Conservation (phyloP, 2,888 invertebrate genomes). For the Dryobota labecula region DNA sequence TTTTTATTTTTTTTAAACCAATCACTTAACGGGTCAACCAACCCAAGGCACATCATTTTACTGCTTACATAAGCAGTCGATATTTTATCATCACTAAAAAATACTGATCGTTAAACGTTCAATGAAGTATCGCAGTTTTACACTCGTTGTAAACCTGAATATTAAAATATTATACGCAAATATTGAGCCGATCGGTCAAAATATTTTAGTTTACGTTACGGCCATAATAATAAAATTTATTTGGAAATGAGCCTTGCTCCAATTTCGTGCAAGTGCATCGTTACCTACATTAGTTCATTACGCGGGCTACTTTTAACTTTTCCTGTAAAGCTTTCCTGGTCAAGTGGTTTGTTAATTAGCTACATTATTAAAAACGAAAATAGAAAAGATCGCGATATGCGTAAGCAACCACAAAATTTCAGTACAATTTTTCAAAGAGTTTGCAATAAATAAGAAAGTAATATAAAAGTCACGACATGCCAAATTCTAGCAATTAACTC, state of each 20-base stretch:
- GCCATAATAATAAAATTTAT: conserved; percentile 76
- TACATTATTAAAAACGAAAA: conserved; percentile 32
- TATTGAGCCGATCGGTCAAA: conserved; percentile 70
- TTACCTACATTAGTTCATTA: conserved; percentile 56
- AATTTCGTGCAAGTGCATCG: conserved; percentile 67
- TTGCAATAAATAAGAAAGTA: conserved; percentile 37
- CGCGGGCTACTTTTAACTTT: conserved; percentile 34
- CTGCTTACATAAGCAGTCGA: conserved; percentile 59
- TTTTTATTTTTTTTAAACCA: conserved; percentile 48
- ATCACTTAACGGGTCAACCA: conserved; percentile 60
- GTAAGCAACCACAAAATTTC: conserved; percentile 10
- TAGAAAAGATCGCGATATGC: background rate
- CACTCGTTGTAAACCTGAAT: conserved; percentile 76
- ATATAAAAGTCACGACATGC: conserved; percentile 45
- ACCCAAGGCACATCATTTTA: conserved; percentile 42
- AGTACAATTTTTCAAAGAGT: conserved; percentile 19
- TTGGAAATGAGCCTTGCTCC: conserved; percentile 77
- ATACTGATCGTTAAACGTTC: conserved; percentile 58
- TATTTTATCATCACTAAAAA: conserved; percentile 61
- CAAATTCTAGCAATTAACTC: conserved; percentile 57
- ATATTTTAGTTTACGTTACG: conserved; percentile 78
- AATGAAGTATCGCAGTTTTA: conserved; percentile 60
- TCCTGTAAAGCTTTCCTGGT: conserved; percentile 26
- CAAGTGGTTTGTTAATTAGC: conserved; percentile 15
- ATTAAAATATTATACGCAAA: conserved; percentile 74